A percentile compares a stretch with the other conserved stretches of the same genome.
These are phyloP conservation scores for Perccottus glenii DNA, from an alignment of 2,113 vertebrate genomes.

Conservation along the genomic window DNA sequence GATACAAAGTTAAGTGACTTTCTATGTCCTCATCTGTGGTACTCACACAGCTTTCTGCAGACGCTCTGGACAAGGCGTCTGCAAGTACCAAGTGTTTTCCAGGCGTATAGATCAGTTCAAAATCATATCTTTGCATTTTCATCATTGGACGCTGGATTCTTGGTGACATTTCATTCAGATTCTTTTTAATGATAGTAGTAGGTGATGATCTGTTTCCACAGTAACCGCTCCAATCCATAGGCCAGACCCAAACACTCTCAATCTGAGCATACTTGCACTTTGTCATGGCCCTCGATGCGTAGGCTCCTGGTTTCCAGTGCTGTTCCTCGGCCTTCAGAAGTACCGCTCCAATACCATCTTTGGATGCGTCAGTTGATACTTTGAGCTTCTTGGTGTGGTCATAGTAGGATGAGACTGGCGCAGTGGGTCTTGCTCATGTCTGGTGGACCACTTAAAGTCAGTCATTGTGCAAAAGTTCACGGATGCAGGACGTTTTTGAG, in stretches of 20 bases:
- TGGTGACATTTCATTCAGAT: constrained; percentile 4
- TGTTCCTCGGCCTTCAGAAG: not conserved
- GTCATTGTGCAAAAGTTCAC: not conserved
- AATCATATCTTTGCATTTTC: constrained; percentile 16
- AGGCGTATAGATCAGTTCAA: not conserved
- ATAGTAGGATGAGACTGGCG: not conserved
- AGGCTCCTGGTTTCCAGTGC: constrained; percentile 2
- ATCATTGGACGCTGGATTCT: constrained; percentile 7
- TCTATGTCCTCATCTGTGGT: constrained; percentile 8
- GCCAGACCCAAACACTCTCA: not conserved
- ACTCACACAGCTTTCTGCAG: not conserved
- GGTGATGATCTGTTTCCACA: constrained; percentile 17
- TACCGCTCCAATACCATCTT: not conserved
- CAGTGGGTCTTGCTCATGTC: not conserved
- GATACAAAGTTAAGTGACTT: constrained; percentile 1
- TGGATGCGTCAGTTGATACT: constrained; percentile 4
- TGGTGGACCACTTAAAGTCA: not conserved
- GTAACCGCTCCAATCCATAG: constrained; percentile 5
- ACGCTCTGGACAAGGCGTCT: not conserved
- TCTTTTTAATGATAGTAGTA: constrained; percentile 18
- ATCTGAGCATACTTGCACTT: not conserved
- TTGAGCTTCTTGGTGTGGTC: not conserved
- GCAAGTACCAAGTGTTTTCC: constrained; percentile 6
- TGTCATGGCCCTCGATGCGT: not conserved
- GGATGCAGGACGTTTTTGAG: not conserved